Conservation (phyloP, 2,113 vertebrate genomes). For the Platichthys stellatus region DNA sequence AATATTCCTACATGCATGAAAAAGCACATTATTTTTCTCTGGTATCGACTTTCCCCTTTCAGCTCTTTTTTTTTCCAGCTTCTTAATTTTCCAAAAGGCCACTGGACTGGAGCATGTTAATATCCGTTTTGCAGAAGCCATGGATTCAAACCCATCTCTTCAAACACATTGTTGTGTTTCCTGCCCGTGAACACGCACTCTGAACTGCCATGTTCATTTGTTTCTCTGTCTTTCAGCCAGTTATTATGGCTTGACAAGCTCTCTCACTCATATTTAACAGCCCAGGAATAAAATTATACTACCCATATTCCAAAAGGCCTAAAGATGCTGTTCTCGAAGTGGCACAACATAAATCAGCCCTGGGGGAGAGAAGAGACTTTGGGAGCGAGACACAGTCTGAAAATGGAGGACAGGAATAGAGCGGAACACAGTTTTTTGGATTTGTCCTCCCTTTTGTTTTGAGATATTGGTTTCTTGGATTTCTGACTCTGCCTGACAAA, state of each 20-base stretch:
- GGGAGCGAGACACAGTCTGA: neutral
- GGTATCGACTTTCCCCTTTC: neutral
- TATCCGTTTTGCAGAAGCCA: conserved; percentile 25
- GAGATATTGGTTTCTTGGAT: neutral
- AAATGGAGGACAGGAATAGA: neutral
- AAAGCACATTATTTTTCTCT: neutral
- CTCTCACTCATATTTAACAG: conserved; percentile 60
- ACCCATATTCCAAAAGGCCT: conserved; percentile 50
- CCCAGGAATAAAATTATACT: conserved; percentile 52
- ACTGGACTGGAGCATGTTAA: conserved; percentile 19
- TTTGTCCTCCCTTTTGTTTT: conserved; percentile 7
- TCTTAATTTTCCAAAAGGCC: conserved; percentile 4
- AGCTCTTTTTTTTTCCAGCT: neutral
- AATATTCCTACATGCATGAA: neutral
- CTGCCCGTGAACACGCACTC: conserved; percentile 7
- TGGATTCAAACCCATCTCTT: neutral
- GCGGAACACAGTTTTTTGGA: conserved; percentile 1
- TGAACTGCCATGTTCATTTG: conserved; percentile 33
- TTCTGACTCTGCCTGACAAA: neutral
- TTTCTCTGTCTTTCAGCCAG: conserved; percentile 44
- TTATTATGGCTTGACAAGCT: conserved; percentile 54
- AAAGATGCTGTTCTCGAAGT: conserved; percentile 43
- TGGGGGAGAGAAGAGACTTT: neutral
- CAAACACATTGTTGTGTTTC: conserved; percentile 10
- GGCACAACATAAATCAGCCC: conserved; percentile 48